These are phyloP conservation scores for Nothoprocta perdicaria DNA, from an alignment of 2,113 vertebrate genomes.

Conservation along the genomic window DNA sequence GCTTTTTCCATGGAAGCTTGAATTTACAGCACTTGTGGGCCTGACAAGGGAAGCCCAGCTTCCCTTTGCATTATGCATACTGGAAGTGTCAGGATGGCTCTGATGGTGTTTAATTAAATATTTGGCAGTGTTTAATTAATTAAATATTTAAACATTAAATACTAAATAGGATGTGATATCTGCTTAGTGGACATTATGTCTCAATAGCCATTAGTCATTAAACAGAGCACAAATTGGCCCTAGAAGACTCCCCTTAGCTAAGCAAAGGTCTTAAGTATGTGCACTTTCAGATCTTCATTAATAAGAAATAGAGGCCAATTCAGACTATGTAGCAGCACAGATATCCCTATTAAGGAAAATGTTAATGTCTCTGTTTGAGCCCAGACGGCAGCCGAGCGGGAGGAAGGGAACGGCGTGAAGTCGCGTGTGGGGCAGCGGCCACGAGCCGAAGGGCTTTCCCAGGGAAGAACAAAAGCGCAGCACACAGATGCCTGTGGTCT, in stretches of 20 bases:
- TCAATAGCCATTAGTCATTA: conserved; percentile 78
- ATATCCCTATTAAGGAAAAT: conserved; percentile 73
- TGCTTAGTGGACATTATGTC: conserved; percentile 77
- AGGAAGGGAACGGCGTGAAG: not conserved
- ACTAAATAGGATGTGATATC: conserved; percentile 78
- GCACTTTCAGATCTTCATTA: conserved; percentile 72
- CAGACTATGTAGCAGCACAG: conserved; percentile 54
- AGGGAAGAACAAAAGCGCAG: not conserved
- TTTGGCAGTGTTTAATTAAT: conserved; percentile 83
- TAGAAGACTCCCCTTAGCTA: conserved; percentile 65
- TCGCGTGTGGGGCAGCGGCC: not conserved
- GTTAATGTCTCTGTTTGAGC: conserved; percentile 71
- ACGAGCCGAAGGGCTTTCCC: fast-evolving
- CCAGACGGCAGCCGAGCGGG: conserved; percentile 37
- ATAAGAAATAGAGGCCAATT: conserved; percentile 67
- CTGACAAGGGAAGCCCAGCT: conserved; percentile 6
- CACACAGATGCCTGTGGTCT: not conserved
- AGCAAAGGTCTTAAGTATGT: conserved; percentile 71
- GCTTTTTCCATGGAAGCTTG: not conserved
- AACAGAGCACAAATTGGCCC: conserved; percentile 63
- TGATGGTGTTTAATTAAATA: conserved; percentile 81
- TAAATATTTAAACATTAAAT: conserved; percentile 82
- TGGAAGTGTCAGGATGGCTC: conserved; percentile 68
- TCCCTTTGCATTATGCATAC: conserved; percentile 72
- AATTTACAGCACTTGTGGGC: not conserved